phyloP scores from a whole-genome alignment of 2,797 vertebrate genomes.

The Malacoraja senta region DNA sequence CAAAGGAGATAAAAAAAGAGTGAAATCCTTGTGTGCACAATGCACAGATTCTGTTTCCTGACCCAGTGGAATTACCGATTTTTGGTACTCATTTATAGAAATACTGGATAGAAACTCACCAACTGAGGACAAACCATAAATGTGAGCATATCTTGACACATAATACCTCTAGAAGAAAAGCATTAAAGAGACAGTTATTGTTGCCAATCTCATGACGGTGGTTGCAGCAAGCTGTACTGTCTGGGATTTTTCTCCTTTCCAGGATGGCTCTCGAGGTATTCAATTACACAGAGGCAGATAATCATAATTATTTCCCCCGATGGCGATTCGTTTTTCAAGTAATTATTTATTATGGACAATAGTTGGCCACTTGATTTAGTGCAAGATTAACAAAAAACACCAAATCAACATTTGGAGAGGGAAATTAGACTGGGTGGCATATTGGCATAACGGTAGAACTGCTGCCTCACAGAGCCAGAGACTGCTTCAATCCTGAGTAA shows the following conservation, averaged over 20 bases:
- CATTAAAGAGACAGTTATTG: not conserved
- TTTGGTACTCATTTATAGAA: not conserved
- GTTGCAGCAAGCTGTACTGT: not conserved
- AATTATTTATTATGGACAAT: not conserved
- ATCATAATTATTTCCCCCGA: not conserved
- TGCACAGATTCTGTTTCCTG: not conserved
- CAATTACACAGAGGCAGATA: not conserved
- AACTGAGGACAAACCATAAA: not conserved
- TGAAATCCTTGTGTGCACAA: not conserved
- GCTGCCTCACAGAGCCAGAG: too few relatives aligned
- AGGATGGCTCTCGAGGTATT: not conserved
- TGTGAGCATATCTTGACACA: not conserved
- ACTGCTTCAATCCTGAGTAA: too few relatives aligned
- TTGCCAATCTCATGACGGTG: not conserved
- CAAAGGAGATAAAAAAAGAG: not conserved
- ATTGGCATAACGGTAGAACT: too few relatives aligned
- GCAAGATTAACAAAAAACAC: not conserved
- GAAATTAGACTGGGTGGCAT: too few relatives aligned
- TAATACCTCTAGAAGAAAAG: not conserved
- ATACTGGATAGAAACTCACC: too few relatives aligned
- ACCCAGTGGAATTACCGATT: not conserved
- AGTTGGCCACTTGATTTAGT: not conserved
- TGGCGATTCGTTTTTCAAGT: not conserved
- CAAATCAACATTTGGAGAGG: not conserved
- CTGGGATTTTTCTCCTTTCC: not conserved